Base-by-base conservation (phyloP, 2,888 invertebrate genomes). In the Conus canariensis region DNA sequence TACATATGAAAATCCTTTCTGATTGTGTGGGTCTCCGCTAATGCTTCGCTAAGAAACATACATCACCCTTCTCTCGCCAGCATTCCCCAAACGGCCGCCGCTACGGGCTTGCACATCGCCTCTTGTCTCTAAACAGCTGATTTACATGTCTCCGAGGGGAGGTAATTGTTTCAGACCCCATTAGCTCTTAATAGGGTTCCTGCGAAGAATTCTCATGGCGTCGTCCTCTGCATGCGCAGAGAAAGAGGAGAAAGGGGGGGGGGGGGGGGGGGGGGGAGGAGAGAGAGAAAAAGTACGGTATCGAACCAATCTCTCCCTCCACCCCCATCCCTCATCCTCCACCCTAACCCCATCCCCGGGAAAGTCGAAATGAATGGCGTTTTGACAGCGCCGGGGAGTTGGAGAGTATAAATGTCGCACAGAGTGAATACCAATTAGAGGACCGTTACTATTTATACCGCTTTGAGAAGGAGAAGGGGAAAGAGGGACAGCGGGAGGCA, bases 121-220 rank as follows among this genome's bases (percentile, higher is more conserved):
- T 30, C 30, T 74, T 87, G 87, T 87, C 74, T 30, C 58, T 56
- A 74, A 87, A 74, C 58, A 74, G 87, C 87, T 87, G 87, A 87
- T 87, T 87, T 87, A 87, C 87, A 87, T 64, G 58, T 87, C 87
- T 74, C 87, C 87, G 16, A 74, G 87, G 87, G 58, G 70, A 58
- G 87, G 87, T 87, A 74, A 87, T 87, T 74, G 87, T 87, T 87
- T 87, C 74, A 56, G 74, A 74, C 87, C 74, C 74, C 70, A 87
- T 74, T 87, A 70, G 87, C 74, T 58, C 58, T 87, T 87, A 74
- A 74, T 74, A 87, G 87, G 70, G 30, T 87, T 74, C 87, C 67
- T 87, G 87, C 58, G 25, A 30, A 74, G 87, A 87, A 74, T 87
- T 74, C 87, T 87, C 87, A 74, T 70, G 87, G 87, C 74, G 67